A percentile compares a stretch with the other conserved stretches of the same genome.
These are phyloP conservation scores for Atethmia centrago DNA, from an alignment of 2,888 invertebrate species.

Conservation along the genomic window DNA sequence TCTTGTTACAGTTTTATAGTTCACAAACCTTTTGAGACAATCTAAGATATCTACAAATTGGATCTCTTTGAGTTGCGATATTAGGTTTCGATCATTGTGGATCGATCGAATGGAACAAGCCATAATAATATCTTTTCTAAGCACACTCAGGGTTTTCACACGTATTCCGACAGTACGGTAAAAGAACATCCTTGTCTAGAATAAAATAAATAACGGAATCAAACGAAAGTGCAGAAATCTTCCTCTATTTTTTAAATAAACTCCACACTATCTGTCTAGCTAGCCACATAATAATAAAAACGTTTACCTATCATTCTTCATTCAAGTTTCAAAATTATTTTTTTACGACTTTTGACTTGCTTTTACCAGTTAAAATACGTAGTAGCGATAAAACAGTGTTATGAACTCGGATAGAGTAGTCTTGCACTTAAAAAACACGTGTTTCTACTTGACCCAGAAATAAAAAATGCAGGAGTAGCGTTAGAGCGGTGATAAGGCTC, in stretches of 20 bases:
- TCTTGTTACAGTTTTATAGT: not conserved
- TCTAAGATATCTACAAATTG: not conserved
- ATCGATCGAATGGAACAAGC: not conserved
- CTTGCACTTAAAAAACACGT: slow-evolving; percentile 64
- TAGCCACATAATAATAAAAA: slow-evolving; percentile 9
- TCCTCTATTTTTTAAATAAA: not conserved
- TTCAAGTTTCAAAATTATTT: slow-evolving; percentile 17
- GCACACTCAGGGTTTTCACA: not conserved
- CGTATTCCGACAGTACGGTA: not conserved
- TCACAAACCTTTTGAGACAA: not conserved
- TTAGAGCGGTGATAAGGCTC: slow-evolving; percentile 45
- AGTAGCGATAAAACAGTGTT: slow-evolving; percentile 42
- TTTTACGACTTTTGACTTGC: slow-evolving; percentile 39
- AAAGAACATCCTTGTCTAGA: not conserved
- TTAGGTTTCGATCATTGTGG: not conserved
- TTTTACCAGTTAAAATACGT: slow-evolving; percentile 35
- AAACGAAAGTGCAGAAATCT: not conserved
- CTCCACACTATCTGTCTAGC: too few relatives aligned
- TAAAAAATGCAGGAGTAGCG: slow-evolving; percentile 58
- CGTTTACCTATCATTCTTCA: not conserved
- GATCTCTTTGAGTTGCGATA: not conserved
- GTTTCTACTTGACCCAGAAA: slow-evolving; percentile 63
- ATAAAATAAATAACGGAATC: not conserved
- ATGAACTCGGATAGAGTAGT: slow-evolving; percentile 44
- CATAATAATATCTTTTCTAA: slow-evolving; percentile 10